Conservation (phyloP, 2,888 invertebrate species). For the Euzetes globulus region DNA sequence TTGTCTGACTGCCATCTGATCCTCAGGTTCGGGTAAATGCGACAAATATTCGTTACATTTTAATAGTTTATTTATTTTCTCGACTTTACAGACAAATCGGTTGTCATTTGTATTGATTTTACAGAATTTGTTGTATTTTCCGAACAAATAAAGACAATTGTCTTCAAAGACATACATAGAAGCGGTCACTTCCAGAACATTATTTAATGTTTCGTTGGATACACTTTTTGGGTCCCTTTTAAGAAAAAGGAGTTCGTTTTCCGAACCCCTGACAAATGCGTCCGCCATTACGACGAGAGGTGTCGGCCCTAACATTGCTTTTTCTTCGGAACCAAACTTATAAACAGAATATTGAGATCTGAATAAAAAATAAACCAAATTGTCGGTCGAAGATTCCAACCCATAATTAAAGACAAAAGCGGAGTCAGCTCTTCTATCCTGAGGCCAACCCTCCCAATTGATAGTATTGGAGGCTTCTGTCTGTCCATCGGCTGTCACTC, state of each 20-base stretch:
- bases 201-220: too few species aligned
- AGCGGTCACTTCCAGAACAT: neutral
- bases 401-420: neutral
- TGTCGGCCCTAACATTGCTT: neutral
- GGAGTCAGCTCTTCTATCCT: neutral
- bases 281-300: neutral
- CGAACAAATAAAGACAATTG: neutral
- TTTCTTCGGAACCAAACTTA: neutral
- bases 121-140: neutral
- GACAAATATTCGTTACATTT: neutral
- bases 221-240: neutral
- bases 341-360: conserved; percentile 4
- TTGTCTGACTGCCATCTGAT: too few species aligned
- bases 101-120: neutral
- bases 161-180: neutral
- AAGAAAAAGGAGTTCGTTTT: neutral
- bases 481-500: neutral
- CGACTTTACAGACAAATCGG: neutral
- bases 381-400: neutral
- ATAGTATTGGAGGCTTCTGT: neutral
- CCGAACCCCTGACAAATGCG: neutral
- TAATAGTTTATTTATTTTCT: neutral
- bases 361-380: neutral
- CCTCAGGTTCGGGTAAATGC: too few species aligned
- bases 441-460: neutral